Conservation (phyloP, 2,888 invertebrate species). For the Drosophila mimica region DNA sequence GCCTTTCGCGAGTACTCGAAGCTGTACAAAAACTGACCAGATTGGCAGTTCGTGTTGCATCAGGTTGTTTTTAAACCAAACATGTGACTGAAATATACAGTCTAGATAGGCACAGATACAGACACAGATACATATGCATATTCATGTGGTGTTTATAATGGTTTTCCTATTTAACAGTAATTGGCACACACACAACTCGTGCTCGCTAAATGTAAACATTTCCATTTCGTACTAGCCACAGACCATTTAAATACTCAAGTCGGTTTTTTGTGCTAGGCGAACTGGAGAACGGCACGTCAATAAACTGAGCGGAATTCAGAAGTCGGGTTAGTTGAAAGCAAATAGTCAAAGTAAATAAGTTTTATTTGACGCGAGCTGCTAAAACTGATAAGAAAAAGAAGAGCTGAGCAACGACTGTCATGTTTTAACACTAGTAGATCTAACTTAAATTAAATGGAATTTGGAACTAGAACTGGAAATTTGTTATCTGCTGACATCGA, state of each 20-base stretch:
- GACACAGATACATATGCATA: not conserved
- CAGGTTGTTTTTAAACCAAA: slow-evolving; percentile 31
- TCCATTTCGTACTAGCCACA: slow-evolving; percentile 33
- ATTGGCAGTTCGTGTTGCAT: slow-evolving; percentile 31
- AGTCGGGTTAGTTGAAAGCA: slow-evolving; percentile 8
- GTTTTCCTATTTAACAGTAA: slow-evolving; percentile 48
- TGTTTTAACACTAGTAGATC: not conserved
- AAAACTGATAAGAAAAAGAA: not conserved
- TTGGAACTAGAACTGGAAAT: not conserved
- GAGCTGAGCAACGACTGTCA: not conserved
- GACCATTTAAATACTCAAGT: slow-evolving; percentile 5
- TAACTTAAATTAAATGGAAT: not conserved
- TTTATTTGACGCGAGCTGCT: not conserved
- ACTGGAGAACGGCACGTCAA: slow-evolving; percentile 7
- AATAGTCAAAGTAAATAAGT: not conserved
- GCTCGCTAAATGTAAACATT: slow-evolving; percentile 51
- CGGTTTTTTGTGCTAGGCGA: not conserved
- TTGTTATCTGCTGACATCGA: not conserved
- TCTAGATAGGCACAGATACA: slow-evolving; percentile 11
- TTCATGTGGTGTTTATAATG: slow-evolving; percentile 16
- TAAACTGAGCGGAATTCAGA: slow-evolving; percentile 22
- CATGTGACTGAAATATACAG: slow-evolving; percentile 54
- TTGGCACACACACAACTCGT: slow-evolving; percentile 53
- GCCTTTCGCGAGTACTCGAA: slow-evolving; percentile 4
- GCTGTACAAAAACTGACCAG: slow-evolving; percentile 19